Evolutionary conservation across 2,113 vertebrate species (phyloP).

Genomic region (Ctenomys sociabilis): DNA sequence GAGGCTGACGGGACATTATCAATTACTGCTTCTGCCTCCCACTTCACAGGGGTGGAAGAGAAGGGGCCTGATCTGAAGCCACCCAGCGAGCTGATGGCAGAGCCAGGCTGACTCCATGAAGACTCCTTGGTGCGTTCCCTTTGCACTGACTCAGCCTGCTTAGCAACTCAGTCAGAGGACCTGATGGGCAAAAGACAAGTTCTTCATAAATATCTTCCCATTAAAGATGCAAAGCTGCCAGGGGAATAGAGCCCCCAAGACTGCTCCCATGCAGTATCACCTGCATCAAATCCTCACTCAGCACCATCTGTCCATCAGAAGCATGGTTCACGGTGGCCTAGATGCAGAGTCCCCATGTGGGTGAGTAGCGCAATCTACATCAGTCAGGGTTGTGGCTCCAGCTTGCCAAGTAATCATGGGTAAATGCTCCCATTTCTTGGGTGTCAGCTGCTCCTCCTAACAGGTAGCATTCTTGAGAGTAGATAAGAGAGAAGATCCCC

Average conservation of each 20-base stretch:
- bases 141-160: not conserved
- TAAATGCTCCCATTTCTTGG: not conserved
- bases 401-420: not conserved
- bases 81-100: not conserved
- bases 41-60: not conserved
- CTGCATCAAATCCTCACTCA: not conserved
- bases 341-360: slow-evolving; percentile 15
- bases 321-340: not conserved
- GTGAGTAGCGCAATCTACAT: not conserved
- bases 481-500: not conserved
- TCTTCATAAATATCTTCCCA: slow-evolving; percentile 59
- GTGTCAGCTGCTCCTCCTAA: not conserved
- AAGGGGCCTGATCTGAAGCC: not conserved
- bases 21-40: not conserved
- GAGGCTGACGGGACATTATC: not conserved
- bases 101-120: not conserved
- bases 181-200: slow-evolving; percentile 56
- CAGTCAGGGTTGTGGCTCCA: not conserved
- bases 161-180: slow-evolving; percentile 51
- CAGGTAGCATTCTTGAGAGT: not conserved
- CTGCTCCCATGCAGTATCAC: not conserved
- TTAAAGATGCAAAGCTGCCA: slow-evolving; percentile 20
- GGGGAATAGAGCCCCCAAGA: not conserved
- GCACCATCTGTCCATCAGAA: not conserved
- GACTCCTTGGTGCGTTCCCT: not conserved